Conservation (phyloP, 1,140 invertebrate species). For the Formica selysi region DNA sequence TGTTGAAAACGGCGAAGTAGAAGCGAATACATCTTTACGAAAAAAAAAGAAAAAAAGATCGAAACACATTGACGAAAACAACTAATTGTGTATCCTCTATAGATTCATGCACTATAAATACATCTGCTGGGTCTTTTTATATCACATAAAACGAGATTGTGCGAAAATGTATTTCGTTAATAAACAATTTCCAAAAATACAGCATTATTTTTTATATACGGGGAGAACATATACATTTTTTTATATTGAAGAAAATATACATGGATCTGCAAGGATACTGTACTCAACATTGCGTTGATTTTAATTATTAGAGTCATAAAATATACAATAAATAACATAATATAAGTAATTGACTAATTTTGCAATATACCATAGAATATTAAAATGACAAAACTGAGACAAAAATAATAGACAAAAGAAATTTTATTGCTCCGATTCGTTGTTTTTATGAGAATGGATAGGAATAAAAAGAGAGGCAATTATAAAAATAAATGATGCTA, state of each 20-base stretch:
- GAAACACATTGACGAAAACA: slow-evolving; percentile 66
- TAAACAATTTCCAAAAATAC: neutral
- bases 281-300: neutral
- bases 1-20: slow-evolving; percentile 63
- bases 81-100: too few species aligned
- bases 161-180: neutral
- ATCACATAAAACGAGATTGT: neutral
- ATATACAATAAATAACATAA: too few species aligned
- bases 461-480: slow-evolving; percentile 45
- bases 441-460: neutral
- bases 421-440: neutral
- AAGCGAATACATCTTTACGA: slow-evolving; percentile 74
- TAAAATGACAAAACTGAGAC: slow-evolving; percentile 13
- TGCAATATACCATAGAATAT: neutral
- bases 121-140: neutral
- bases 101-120: neutral
- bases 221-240: neutral
- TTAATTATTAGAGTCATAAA: slow-evolving; percentile 1
- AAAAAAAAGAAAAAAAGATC: slow-evolving; percentile 86
- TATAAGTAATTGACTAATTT: neutral
- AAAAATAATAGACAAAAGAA: neutral
- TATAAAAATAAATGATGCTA: slow-evolving; percentile 66
- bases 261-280: neutral
- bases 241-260: neutral
- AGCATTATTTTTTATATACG: neutral